These are phyloP conservation scores for Bombus waltoni DNA, from an alignment of 1,140 invertebrate genomes.

Conservation along the genomic window DNA sequence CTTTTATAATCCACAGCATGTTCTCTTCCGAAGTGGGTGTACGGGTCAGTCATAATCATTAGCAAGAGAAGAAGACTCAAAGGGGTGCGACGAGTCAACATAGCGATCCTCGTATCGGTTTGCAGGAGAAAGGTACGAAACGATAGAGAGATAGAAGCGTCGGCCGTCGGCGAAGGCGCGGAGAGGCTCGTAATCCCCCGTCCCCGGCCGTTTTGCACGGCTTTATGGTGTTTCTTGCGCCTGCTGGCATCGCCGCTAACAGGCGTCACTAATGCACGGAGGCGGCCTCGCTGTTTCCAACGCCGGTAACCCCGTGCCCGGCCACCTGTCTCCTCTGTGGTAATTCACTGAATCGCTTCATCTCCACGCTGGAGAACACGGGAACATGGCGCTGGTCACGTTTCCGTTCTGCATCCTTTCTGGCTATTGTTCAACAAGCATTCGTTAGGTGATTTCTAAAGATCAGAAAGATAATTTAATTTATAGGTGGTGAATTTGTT, in stretches of 20 bases:
- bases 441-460: too few species aligned
- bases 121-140: background rate
- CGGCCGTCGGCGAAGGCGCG: background rate
- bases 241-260: slow-evolving; percentile 55
- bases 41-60: slow-evolving; percentile 6
- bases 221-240: slow-evolving; percentile 54
- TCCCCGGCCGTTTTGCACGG: slow-evolving; percentile 27
- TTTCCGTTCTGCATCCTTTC: background rate
- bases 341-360: slow-evolving; percentile 49
- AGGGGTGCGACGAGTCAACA: slow-evolving; percentile 1
- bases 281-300: slow-evolving; percentile 30
- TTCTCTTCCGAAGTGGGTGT: background rate
- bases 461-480: too few species aligned
- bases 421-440: too few species aligned
- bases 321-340: slow-evolving; percentile 38
- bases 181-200: slow-evolving; percentile 29
- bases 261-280: slow-evolving; percentile 60
- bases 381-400: background rate
- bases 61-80: background rate
- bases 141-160: slow-evolving; percentile 36
- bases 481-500: too few species aligned
- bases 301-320: slow-evolving; percentile 9
- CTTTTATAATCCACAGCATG: background rate
- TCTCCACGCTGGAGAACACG: background rate
- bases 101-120: slow-evolving; percentile 8